Conservation (phyloP, 1,140 invertebrate genomes). For the Leucophenga varia region DNA sequence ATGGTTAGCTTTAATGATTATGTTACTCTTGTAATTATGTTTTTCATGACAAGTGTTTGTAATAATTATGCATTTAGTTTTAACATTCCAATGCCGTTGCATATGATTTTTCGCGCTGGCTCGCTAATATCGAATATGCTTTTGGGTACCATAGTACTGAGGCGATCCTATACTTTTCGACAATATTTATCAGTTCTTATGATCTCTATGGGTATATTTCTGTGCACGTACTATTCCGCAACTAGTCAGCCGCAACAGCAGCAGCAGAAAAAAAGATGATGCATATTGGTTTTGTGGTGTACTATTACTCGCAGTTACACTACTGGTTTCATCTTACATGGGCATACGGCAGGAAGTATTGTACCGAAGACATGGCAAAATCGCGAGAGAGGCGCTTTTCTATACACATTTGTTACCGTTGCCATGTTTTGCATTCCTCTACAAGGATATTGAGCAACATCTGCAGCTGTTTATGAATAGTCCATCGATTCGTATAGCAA, state of each 20-base stretch:
- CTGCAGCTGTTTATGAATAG: constrained; percentile 57
- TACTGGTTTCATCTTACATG: constrained; percentile 95
- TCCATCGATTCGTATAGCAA: constrained; percentile 31
- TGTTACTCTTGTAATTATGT: constrained; percentile 81
- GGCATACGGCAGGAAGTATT: constrained; percentile 95
- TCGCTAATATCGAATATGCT: constrained; percentile 96
- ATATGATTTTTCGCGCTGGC: constrained; percentile 98
- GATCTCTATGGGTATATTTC: constrained; percentile 88
- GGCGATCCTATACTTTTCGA: constrained; percentile 75
- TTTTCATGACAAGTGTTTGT: constrained; percentile 88
- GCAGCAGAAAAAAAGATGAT: not conserved
- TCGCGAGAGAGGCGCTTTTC: constrained; percentile 91
- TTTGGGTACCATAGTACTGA: constrained; percentile 87
- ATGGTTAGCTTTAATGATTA: constrained; percentile 79
- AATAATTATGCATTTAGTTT: constrained; percentile 97
- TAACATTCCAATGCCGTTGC: constrained; percentile 96
- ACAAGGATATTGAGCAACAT: constrained; percentile 76
- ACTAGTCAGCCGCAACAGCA: too few species aligned
- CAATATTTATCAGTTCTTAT: constrained; percentile 94
- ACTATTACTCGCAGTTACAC: constrained; percentile 77
- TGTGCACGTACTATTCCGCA: constrained; percentile 91
- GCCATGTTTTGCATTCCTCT: constrained; percentile 46
- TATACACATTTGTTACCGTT: constrained; percentile 66
- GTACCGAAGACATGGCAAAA: constrained; percentile 85
- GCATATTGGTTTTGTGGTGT: constrained; percentile 75